A percentile compares a stretch with the other conserved stretches of the same genome.
Conservation (phyloP, 2,888 invertebrate genomes). For the Nyleta sp. region DNA sequence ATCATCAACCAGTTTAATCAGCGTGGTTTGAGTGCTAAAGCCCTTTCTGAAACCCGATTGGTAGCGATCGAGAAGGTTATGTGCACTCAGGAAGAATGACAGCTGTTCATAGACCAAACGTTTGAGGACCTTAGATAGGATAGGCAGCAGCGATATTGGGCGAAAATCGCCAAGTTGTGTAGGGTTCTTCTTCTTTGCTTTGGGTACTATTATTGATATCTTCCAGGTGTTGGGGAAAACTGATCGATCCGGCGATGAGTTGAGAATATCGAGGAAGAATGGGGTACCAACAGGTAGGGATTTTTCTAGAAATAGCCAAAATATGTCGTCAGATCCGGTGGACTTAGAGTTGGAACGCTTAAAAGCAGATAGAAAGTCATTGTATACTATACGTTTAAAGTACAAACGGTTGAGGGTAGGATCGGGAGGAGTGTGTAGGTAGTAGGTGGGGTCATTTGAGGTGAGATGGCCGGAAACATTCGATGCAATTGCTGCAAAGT, state of each 20-base stretch:
- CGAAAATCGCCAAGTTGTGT: not conserved
- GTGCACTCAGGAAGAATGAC: not conserved
- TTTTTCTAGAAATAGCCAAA: not conserved
- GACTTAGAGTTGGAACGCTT: not conserved
- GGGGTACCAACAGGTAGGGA: not conserved
- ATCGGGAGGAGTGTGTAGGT: not conserved
- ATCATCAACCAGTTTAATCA: not conserved
- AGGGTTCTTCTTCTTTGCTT: not conserved
- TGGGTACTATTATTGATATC: not conserved
- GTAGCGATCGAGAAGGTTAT: not conserved
- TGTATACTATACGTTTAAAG: not conserved
- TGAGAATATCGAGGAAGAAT: not conserved
- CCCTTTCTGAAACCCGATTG: constrained; percentile 2
- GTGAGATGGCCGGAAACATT: not conserved
- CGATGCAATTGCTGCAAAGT: not conserved
- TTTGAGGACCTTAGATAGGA: not conserved
- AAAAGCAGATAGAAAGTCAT: not conserved
- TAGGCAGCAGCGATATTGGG: constrained; percentile 2
- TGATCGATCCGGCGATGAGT: not conserved
- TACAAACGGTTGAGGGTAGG: not conserved
- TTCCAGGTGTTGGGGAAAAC: not conserved
- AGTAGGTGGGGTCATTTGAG: no score
- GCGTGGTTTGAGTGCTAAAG: not conserved
- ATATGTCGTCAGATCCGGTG: not conserved
- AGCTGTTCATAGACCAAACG: not conserved